Conservation (phyloP, 2,888 invertebrate genomes). For the Cantharis lateralis region DNA sequence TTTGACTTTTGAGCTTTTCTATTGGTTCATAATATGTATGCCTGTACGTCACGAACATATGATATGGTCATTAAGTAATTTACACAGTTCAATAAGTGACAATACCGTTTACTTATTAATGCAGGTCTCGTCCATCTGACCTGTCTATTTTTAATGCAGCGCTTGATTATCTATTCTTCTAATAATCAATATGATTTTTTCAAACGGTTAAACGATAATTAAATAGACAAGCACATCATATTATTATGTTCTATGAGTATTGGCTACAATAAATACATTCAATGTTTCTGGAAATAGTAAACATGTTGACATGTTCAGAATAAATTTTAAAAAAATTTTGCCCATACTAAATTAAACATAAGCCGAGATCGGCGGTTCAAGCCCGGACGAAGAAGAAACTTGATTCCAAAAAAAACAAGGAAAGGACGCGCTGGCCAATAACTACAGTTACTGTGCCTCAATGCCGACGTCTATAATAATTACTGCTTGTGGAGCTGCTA, state of each 20-base stretch:
- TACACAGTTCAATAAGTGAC: neutral
- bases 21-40: too few species aligned
- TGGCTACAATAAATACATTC: neutral
- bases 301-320: neutral
- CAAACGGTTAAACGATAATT: neutral
- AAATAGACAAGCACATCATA: neutral
- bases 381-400: too few species aligned
- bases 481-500: too few species aligned
- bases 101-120: neutral
- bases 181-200: neutral
- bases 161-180: neutral
- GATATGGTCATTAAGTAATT: neutral
- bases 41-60: too few species aligned
- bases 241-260: neutral
- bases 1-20: too few species aligned
- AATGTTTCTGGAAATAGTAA: neutral
- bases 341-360: too few species aligned
- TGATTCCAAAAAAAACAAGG: too few species aligned
- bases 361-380: too few species aligned
- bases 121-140: neutral
- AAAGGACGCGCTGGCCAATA: too few species aligned
- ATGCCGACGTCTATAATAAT: too few species aligned
- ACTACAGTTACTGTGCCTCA: too few species aligned
- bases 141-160: neutral
- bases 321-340: neutral